Percentiles rank a stretch among this genome's conserved stretches.
These are phyloP conservation scores for Aurelia sp. DNA, from an alignment of 30 jellyfish, hydroid and myxozoan species.

Conservation along the genomic window DNA sequence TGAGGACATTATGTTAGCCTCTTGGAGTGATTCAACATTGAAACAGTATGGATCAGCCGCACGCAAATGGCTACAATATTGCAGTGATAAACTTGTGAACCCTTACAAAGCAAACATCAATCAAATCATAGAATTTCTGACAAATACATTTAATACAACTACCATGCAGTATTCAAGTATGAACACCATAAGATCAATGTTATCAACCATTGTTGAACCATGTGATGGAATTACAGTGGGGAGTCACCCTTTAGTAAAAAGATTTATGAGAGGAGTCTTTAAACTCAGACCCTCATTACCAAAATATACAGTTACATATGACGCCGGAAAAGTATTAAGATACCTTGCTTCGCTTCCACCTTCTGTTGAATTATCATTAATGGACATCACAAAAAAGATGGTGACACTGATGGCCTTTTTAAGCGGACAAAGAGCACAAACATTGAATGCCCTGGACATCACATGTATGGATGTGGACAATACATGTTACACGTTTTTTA, in stretches of 20 bases:
- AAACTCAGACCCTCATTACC: slow-evolving; percentile 4
- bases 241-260: slow-evolving; percentile 15
- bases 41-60: background rate
- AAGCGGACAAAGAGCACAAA: slow-evolving; percentile 34
- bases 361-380: too few relatives aligned
- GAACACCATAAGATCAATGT: slow-evolving; percentile 28
- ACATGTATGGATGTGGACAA: background rate
- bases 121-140: slow-evolving; percentile 13
- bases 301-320: background rate
- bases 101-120: background rate
- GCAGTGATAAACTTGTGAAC: background rate
- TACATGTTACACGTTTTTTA: too few relatives aligned
- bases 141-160: slow-evolving; percentile 6
- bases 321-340: background rate
- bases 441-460: background rate
- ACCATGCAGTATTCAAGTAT: slow-evolving; percentile 16
- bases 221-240: slow-evolving; percentile 21
- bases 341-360: background rate
- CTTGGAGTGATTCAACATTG: slow-evolving; percentile 8
- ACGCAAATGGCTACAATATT: background rate
- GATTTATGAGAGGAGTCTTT: slow-evolving; percentile 26
- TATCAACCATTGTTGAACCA: background rate
- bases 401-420: slow-evolving; percentile 23
- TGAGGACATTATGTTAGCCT: slow-evolving; percentile 2
- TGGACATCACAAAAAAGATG: background rate